Evolutionary conservation across 2,797 vertebrate species (phyloP), one percentile per base, ranked within the genome.

Genomic region (Lepus oiostolus): DNA sequence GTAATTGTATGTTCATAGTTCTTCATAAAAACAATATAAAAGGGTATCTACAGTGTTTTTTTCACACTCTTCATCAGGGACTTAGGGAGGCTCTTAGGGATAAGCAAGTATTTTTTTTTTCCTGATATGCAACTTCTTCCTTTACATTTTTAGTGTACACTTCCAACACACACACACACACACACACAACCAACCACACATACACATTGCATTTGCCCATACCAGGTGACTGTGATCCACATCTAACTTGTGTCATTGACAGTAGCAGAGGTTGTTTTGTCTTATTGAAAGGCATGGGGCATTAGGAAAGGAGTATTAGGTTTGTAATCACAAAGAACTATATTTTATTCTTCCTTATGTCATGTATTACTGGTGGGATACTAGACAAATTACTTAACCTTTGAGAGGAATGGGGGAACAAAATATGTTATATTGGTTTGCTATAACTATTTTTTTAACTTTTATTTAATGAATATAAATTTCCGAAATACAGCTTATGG

Each of bases 331-430:
- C 32, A 30, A 2, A 74, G 28, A 47, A 13, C 16, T 35, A 11
- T 24, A 22, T 35, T 95, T 89, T 77, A 88, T 71, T 71, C 12
- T 76, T 12, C 1, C n/a, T 5, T 87, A 38, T 80, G 13, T 91
- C 3, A 10, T 60, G 4, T 75, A 12, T 42, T 80, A 52, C 42
- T 4, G 47, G 0, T 71, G n/a, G 26, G 28, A 26, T 84, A 63
- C 26, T 90, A 35, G 50, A 42, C 4, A 62, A 65, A 81, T 28
- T 82, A 35, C 6, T 26, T 83, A 74, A 88, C 2, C 10, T 86
- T 77, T 60, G 17, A 95, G 54, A 92, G 4, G 93, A 85, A 72
- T 90, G 26, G 30, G 22, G 7, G 35, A 50, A 76, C 71, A 85
- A 52, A 5, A 67, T 32, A 12, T 42, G 7, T 14, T 65, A 32